Percentiles rank a stretch among this genome's conserved stretches.
Conservation (phyloP, 2,797 vertebrate genomes). For the Mionectes olivaceus region DNA sequence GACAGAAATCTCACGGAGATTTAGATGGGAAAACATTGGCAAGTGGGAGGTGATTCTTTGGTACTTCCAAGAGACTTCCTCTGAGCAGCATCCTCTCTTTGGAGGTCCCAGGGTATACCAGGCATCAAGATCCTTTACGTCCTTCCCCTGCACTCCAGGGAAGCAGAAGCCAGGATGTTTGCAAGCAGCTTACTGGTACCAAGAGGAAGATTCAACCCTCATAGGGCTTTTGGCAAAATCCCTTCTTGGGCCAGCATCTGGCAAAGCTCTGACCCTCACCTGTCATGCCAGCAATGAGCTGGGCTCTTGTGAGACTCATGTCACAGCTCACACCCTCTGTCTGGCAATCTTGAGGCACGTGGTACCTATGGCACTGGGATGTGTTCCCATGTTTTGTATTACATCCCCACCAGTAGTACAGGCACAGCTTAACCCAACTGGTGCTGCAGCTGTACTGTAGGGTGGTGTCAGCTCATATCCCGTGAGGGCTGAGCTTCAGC, state of each 20-base stretch:
- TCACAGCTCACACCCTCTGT: background rate
- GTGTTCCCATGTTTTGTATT: background rate
- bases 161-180: background rate
- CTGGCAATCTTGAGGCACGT: background rate
- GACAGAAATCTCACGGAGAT: background rate
- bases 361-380: background rate
- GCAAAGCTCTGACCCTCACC: background rate
- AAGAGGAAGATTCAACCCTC: background rate
- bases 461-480: background rate
- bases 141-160: background rate
- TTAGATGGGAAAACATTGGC: background rate
- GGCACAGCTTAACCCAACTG: background rate
- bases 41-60: background rate
- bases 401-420: background rate
- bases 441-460: background rate
- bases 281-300: background rate
- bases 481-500: rapidly evolving
- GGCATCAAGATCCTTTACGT: background rate
- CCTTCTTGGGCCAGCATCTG: background rate
- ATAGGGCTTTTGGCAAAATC: background rate
- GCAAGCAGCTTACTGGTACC: background rate
- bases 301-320: background rate
- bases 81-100: background rate
- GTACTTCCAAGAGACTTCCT: background rate
- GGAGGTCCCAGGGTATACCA: background rate